These are phyloP conservation scores for Asbolus verrucosus DNA, from an alignment of 1,140 invertebrate species.

Conservation along the genomic window DNA sequence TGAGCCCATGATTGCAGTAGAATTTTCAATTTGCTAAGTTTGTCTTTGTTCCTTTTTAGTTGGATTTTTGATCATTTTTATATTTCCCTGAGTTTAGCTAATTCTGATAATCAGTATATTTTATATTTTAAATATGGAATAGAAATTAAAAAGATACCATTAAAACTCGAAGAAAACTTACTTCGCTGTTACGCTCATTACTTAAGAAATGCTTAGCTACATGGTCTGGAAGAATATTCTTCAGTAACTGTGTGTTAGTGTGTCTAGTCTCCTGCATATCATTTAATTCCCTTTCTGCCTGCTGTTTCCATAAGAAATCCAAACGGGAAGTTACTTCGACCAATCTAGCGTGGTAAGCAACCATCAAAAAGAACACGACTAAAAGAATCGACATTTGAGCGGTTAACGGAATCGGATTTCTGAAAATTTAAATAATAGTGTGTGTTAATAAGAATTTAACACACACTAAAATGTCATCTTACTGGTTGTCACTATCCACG, in stretches of 20 bases:
- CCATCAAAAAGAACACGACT: slow-evolving; percentile 85
- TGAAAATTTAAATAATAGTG: too few species aligned
- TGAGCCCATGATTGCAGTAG: too few species aligned
- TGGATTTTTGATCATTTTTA: too few species aligned
- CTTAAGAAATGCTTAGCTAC: slow-evolving; percentile 94
- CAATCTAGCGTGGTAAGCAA: slow-evolving; percentile 90
- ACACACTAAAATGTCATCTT: slow-evolving; percentile 28
- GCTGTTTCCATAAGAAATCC: slow-evolving; percentile 96
- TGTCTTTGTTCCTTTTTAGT: too few species aligned
- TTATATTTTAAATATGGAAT: too few species aligned
- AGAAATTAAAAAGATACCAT: too few species aligned
- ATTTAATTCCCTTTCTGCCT: slow-evolving; percentile 88
- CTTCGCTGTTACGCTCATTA: slow-evolving; percentile 79
- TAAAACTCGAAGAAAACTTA: slow-evolving; percentile 75
- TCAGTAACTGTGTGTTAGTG: slow-evolving; percentile 86
- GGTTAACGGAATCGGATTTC: slow-evolving; percentile 72
- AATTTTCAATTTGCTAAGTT: too few species aligned
- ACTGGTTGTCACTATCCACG: slow-evolving; percentile 18
- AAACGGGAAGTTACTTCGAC: slow-evolving; percentile 90
- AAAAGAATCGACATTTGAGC: slow-evolving; percentile 85
- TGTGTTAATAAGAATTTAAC: too few species aligned
- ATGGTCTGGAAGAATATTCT: slow-evolving; percentile 96
- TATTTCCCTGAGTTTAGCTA: too few species aligned
- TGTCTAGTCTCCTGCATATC: slow-evolving; percentile 91
- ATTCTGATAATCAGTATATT: too few species aligned